These are phyloP conservation scores for Nemopilema nomurai DNA, from an alignment of 30 jellyfish, hydroid and myxozoan species.

Conservation along the genomic window DNA sequence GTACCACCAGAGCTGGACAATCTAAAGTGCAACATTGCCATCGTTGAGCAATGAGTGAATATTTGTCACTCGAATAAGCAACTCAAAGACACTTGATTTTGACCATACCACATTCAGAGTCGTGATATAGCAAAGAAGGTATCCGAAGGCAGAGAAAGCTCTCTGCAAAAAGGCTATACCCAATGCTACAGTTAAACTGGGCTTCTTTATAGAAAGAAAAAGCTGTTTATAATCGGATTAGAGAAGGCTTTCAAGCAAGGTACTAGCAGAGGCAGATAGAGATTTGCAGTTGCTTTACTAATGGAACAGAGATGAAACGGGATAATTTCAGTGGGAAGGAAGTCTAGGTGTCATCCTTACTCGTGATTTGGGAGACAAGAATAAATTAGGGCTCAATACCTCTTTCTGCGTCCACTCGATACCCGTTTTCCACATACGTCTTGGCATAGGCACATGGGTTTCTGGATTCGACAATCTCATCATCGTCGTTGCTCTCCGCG, in stretches of 20 bases:
- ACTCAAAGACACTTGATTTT: too few relatives aligned
- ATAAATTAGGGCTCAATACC: slow-evolving; percentile 16
- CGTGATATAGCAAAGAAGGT: too few relatives aligned
- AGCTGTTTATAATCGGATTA: neutral
- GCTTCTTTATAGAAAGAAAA: neutral
- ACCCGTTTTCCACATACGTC: slow-evolving; percentile 28
- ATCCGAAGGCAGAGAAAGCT: neutral
- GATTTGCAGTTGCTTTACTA: neutral
- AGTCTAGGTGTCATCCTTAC: neutral
- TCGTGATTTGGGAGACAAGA: neutral
- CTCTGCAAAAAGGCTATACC: neutral
- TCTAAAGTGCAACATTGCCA: too few relatives aligned
- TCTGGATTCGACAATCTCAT: slow-evolving; percentile 44
- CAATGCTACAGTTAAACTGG: neutral
- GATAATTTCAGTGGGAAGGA: neutral
- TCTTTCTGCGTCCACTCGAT: slow-evolving; percentile 36
- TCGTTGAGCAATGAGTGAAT: too few relatives aligned
- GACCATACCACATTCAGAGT: too few relatives aligned
- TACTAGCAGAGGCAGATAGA: neutral
- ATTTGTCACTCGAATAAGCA: too few relatives aligned
- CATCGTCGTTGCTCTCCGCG: slow-evolving; percentile 65
- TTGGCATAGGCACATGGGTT: slow-evolving; percentile 65
- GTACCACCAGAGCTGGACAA: too few relatives aligned
- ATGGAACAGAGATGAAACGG: neutral
- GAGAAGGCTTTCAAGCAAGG: neutral